Conservation (phyloP, 2,113 vertebrate genomes). For the Murina feae region DNA sequence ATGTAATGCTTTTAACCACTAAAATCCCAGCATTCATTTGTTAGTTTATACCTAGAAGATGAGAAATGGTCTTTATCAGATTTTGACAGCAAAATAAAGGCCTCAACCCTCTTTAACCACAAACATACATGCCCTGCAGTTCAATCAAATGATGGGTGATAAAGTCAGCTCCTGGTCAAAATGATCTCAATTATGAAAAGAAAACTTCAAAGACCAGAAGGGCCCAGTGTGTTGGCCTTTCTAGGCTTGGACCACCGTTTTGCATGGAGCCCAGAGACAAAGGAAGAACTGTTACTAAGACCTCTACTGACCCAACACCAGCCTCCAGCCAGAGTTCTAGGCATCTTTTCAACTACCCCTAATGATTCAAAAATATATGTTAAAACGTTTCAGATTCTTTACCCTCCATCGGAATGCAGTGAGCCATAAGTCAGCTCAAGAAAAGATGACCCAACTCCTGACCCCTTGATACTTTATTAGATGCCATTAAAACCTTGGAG, state of each 20-base stretch:
- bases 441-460: background rate
- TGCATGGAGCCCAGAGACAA: background rate
- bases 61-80: background rate
- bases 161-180: background rate
- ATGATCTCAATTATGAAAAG: background rate
- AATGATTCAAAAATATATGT: background rate
- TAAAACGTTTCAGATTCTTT: constrained; percentile 41
- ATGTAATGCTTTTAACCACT: background rate
- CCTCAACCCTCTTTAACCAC: background rate
- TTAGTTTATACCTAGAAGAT: background rate
- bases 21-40: background rate
- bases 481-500: background rate
- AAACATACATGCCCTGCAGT: background rate
- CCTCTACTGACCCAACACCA: background rate
- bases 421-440: background rate
- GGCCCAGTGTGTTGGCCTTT: background rate
- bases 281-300: background rate
- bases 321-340: background rate
- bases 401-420: background rate
- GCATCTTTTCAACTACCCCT: background rate
- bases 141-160: background rate
- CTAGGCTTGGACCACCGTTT: background rate
- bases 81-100: background rate
- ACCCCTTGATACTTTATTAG: background rate
- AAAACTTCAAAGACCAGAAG: background rate